phyloP scores from a whole-genome alignment of 1,140 invertebrate species.

The Drosophila murphyi region DNA sequence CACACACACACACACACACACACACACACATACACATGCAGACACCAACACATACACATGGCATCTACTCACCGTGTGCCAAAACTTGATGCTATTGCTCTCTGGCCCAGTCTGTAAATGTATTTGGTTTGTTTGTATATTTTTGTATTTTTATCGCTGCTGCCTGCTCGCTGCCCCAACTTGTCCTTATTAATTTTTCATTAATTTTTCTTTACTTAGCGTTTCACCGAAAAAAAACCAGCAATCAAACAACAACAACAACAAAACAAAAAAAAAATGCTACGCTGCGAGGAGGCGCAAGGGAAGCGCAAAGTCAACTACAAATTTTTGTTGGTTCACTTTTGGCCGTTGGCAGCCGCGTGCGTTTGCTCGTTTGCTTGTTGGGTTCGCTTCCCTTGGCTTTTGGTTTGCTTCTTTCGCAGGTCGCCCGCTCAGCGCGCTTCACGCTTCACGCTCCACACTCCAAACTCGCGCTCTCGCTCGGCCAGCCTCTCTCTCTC shows the following conservation, averaged over 20 bases:
- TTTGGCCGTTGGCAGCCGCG: conserved; percentile 1
- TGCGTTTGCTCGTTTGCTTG: conserved; percentile 12
- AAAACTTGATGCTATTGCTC: conserved; percentile 37
- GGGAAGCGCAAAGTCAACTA: conserved; percentile 46
- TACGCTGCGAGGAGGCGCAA: conserved; percentile 19
- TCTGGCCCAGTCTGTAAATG: conserved; percentile 6
- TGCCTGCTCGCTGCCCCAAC: not conserved
- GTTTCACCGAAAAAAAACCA: conserved; percentile 52
- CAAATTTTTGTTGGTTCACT: conserved; percentile 29
- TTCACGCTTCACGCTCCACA: conserved; percentile 13
- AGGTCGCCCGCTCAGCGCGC: conserved; percentile 33
- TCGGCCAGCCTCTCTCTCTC: conserved; percentile 14
- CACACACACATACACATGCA: not conserved
- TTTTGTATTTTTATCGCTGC: not conserved
- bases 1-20: conserved; percentile 30
- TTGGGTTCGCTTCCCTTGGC: conserved; percentile 17
- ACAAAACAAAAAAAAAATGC: conserved; percentile 29
- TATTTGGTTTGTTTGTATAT: conserved; percentile 18
- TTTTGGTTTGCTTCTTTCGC: conserved; percentile 26
- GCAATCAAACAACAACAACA: conserved; percentile 15
- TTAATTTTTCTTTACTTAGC: conserved; percentile 38
- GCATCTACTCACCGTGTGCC: conserved; percentile 47
- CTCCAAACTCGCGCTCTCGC: conserved; percentile 31
- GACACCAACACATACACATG: conserved; percentile 11
- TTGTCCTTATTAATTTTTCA: conserved; percentile 50